Evolutionary conservation across 2,113 vertebrate species (phyloP).

Genomic region (Chamaea fasciata): DNA sequence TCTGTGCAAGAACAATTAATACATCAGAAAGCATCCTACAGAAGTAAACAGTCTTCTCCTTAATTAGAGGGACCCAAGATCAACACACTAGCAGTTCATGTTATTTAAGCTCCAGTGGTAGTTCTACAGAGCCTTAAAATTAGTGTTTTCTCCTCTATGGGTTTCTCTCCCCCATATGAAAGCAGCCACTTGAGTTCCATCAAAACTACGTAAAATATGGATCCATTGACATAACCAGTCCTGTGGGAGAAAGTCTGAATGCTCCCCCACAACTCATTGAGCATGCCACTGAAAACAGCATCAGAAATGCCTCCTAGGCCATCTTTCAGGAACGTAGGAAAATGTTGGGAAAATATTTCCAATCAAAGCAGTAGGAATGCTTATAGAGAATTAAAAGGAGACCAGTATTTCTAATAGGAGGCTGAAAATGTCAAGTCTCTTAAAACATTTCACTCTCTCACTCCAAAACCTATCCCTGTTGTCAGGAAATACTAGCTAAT

Average conservation of each 20-base stretch:
- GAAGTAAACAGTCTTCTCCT: background rate
- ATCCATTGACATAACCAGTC: background rate
- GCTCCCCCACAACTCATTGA: background rate
- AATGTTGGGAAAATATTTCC: background rate
- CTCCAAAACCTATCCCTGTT: background rate
- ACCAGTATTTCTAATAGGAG: background rate
- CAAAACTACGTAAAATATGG: accelerated
- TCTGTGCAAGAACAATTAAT: background rate
- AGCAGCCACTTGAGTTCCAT: background rate
- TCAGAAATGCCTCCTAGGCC: background rate
- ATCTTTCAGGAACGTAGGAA: background rate
- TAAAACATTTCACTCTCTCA: background rate
- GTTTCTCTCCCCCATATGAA: background rate
- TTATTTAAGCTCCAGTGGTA: background rate
- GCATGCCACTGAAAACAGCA: background rate
- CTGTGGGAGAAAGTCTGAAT: background rate
- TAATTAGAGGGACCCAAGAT: background rate
- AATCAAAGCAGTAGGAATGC: background rate
- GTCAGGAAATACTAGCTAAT: background rate
- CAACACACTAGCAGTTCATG: background rate
- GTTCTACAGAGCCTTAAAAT: background rate
- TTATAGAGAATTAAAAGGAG: background rate
- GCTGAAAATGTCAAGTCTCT: background rate
- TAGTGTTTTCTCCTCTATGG: background rate
- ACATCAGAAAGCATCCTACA: background rate